phyloP scores from a whole-genome alignment of 2,797 vertebrate species.

The Crenuchus spilurus region DNA sequence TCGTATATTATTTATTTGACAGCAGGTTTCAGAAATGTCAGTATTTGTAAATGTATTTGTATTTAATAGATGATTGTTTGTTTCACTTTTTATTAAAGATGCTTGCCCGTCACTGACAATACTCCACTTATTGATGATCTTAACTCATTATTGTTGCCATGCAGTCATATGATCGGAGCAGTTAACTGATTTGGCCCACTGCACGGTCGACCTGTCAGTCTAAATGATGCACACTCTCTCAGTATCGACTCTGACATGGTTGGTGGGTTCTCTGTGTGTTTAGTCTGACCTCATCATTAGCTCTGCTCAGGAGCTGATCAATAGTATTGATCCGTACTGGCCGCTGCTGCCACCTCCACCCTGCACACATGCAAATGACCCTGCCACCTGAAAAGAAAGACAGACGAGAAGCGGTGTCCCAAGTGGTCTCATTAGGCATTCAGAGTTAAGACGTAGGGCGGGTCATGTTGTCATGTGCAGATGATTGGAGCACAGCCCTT shows the following conservation, averaged over 20 bases:
- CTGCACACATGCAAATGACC: conserved; percentile 49
- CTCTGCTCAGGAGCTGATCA: conserved; percentile 39
- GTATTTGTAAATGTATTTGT: conserved; percentile 24
- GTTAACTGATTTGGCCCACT: conserved; percentile 18
- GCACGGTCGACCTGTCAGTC: conserved; percentile 26
- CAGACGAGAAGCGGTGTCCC: conserved; percentile 44
- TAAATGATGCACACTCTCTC: conserved; percentile 2
- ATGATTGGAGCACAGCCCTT: conserved; percentile 57
- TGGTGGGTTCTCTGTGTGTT: conserved; percentile 42
- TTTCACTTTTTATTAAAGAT: conserved; percentile 19
- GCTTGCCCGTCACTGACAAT: neutral
- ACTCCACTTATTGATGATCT: neutral
- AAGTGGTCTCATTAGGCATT: conserved; percentile 58
- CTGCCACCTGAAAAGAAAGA: conserved; percentile 47
- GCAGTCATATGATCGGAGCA: neutral
- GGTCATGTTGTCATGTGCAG: conserved; percentile 58
- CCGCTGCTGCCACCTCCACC: neutral
- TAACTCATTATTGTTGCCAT: neutral
- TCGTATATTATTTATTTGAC: neutral
- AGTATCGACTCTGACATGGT: conserved; percentile 22
- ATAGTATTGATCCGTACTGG: conserved; percentile 37
- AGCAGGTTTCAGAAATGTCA: neutral
- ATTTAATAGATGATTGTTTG: conserved; percentile 9
- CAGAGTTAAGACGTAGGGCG: conserved; percentile 54
- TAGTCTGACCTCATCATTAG: conserved; percentile 43